Base-by-base conservation (phyloP, 2,888 invertebrate species). In the Lissonota sp. region DNA sequence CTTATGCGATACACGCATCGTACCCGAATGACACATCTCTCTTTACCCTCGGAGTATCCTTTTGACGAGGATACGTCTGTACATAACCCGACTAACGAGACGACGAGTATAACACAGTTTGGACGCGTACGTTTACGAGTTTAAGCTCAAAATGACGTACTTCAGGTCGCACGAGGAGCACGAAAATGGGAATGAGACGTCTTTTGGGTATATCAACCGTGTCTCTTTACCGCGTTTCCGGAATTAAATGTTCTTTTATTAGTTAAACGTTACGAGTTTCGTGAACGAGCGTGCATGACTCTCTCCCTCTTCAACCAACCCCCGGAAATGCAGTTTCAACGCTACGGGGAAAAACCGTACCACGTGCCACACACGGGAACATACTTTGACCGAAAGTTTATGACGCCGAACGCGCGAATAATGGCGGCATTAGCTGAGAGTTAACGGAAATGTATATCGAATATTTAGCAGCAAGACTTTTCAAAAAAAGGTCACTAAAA, bases 11-110 rank as follows among this genome's bases (percentile, higher is more conserved):
- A 3, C 8, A 26, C 26, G 26, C 26, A 26, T 26, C 26, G 44
- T 58, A 37, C 49, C 49, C 12, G 74, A 66, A 74, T 58, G 57
- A 58, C 46, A 16, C 3, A 14, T 44, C 55, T 66, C 12, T 49
- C 12, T 12, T 49, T 26, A n/a, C 16, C 66, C 16, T 57, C 58
- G 49, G 49, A 49, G n/a, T 66, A n/a, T 12, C 64, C 57, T 14
- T 57, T 66, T 74, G 74, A 74, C 49, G 74, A 58, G 57, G 16
- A 58, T 58, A 66, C 49, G 46, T 49, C 10, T 49, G 66, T 26
- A 26, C 26, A 26, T 26, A 26, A 26, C 26, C 26, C 3, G 26
- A 26, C 26, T 26, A 26, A 26, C 26, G 26, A 26, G 26, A 26
- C 26, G 26, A 26, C 26, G 26, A 26, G 26, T 26, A 26, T 26